phyloP scores from a whole-genome alignment of 2,888 invertebrate species.

The Patella pellucida region DNA sequence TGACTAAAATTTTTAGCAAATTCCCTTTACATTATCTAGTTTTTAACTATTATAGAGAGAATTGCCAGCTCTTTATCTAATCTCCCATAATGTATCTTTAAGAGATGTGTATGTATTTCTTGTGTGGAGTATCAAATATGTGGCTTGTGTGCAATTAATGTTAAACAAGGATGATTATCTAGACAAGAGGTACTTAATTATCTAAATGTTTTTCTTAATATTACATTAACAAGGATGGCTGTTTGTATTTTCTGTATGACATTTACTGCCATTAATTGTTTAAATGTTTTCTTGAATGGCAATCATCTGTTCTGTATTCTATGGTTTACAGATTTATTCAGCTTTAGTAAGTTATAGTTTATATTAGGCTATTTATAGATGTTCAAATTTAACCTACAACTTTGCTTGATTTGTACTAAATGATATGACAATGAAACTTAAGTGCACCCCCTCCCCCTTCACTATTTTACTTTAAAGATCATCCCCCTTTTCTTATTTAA shows the following conservation, averaged over 20 bases:
- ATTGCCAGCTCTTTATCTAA: too few relatives aligned
- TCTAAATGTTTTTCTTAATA: neutral
- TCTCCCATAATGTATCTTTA: too few relatives aligned
- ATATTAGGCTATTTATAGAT: neutral
- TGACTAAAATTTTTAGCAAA: too few relatives aligned
- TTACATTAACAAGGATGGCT: neutral
- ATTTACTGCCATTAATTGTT: neutral
- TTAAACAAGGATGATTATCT: too few relatives aligned
- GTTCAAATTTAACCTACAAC: neutral
- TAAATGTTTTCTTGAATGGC: conserved; percentile 3
- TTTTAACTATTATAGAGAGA: too few relatives aligned
- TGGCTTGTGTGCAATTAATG: too few relatives aligned
- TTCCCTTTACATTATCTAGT: too few relatives aligned
- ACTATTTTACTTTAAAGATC: too few relatives aligned
- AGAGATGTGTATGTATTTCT: too few relatives aligned
- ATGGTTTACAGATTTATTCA: conserved; percentile 49
- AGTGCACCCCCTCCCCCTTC: neutral
- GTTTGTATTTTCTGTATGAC: neutral
- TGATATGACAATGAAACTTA: neutral
- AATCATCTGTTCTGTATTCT: neutral
- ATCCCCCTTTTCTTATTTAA: too few relatives aligned
- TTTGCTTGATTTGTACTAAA: neutral
- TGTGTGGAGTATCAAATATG: too few relatives aligned
- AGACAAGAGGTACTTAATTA: too few relatives aligned
- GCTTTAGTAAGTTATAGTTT: conserved; percentile 44